Evolutionary conservation across 2,797 vertebrate species (phyloP).

Genomic region (Limosa lapponica): DNA sequence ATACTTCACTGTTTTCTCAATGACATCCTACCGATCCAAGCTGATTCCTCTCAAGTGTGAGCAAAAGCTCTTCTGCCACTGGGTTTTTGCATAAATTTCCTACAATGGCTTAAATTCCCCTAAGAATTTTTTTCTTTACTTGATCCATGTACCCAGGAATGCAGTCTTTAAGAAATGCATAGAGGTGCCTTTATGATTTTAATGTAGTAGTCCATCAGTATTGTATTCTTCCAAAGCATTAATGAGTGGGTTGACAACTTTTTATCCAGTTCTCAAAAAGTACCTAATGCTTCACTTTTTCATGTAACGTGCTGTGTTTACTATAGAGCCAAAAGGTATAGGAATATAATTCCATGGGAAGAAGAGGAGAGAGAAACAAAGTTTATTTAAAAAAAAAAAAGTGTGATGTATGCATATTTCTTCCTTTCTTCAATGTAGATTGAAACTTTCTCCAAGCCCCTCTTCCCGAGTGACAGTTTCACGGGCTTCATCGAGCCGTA

Average conservation of each 20-base stretch:
- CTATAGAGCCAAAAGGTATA: too few relatives aligned
- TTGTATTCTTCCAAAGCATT: not conserved
- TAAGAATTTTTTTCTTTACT: not conserved
- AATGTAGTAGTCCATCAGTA: not conserved
- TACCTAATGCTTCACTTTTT: not conserved
- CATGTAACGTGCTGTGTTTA: not conserved
- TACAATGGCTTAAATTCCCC: not conserved
- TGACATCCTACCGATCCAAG: not conserved
- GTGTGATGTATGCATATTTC: rapidly evolving
- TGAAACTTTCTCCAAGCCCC: constrained; percentile 87
- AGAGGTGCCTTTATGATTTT: not conserved
- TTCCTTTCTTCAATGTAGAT: constrained; percentile 58
- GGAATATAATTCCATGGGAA: not conserved
- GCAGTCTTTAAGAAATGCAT: not conserved
- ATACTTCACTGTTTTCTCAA: not conserved
- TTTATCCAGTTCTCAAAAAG: not conserved
- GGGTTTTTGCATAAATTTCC: not conserved
- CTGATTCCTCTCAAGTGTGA: not conserved
- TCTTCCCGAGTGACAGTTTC: constrained; percentile 88
- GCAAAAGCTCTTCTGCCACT: not conserved
- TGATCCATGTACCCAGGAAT: not conserved
- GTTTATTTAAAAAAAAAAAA: not conserved
- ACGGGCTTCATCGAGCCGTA: constrained; percentile 86
- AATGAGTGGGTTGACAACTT: not conserved
- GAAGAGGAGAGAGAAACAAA: not conserved